Conservation (phyloP, 2,113 vertebrate genomes). For the Pteropus alecto region DNA sequence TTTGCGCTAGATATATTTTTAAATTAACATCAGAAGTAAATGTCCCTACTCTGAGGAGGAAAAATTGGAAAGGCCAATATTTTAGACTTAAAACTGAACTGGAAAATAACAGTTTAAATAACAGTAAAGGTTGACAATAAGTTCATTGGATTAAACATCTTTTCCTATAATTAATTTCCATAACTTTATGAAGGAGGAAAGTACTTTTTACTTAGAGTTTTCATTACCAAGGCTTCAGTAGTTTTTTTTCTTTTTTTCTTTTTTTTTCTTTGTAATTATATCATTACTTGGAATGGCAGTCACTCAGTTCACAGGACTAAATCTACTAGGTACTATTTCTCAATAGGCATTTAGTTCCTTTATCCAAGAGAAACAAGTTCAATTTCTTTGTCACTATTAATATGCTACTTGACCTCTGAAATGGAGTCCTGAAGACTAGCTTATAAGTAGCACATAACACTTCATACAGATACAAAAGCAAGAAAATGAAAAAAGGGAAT, state of each 20-base stretch:
- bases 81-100: neutral
- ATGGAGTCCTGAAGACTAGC: neutral
- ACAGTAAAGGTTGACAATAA: neutral
- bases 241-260: neutral
- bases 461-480: neutral
- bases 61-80: neutral
- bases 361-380: neutral
- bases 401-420: neutral
- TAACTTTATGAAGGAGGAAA: neutral
- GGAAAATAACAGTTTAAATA: neutral
- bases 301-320: neutral
- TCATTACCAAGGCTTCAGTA: neutral
- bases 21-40: neutral
- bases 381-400: neutral
- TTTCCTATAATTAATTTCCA: neutral
- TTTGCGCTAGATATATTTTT: neutral
- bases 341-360: neutral
- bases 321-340: neutral
- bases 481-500: neutral
- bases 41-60: accelerated
- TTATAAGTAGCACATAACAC: neutral
- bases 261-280: neutral
- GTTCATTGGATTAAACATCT: neutral
- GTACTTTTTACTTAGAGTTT: neutral
- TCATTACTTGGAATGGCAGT: neutral